phyloP scores from a whole-genome alignment of 2,888 invertebrate species.

The Drosophila fungiperda region DNA sequence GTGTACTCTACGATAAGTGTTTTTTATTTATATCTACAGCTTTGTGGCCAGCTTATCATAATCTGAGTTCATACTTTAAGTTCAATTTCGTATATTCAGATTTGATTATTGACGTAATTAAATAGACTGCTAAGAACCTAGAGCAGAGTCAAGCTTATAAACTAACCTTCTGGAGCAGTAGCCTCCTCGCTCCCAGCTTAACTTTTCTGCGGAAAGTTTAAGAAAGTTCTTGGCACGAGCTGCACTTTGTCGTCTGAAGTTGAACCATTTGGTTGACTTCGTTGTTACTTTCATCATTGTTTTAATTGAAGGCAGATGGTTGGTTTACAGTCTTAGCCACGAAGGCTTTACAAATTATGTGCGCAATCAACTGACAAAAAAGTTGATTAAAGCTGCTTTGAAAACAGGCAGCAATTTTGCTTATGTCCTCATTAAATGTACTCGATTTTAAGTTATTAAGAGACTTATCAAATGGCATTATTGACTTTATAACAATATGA shows the following conservation, averaged over 20 bases:
- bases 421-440: background rate
- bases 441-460: background rate
- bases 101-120: conserved; percentile 1
- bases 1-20: background rate
- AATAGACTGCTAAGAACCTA: conserved; percentile 8
- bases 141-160: background rate
- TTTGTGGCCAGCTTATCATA: background rate
- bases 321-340: conserved; percentile 1
- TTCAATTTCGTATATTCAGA: conserved; percentile 14
- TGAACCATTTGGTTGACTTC: conserved; percentile 24
- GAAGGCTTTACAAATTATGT: conserved; percentile 43
- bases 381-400: conserved; percentile 34
- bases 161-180: conserved; percentile 4
- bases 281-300: conserved; percentile 38
- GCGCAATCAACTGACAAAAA: conserved; percentile 41
- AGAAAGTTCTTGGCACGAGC: conserved; percentile 39
- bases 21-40: conserved; percentile 2
- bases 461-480: background rate
- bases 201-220: conserved; percentile 46
- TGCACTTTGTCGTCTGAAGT: conserved; percentile 36
- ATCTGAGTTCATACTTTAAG: conserved; percentile 1
- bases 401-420: background rate
- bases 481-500: too few species aligned
- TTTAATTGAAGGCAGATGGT: conserved; percentile 58
- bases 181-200: conserved; percentile 16